Evolutionary conservation across 2,113 vertebrate genomes (phyloP).

Genomic region (Condylura cristata): DNA sequence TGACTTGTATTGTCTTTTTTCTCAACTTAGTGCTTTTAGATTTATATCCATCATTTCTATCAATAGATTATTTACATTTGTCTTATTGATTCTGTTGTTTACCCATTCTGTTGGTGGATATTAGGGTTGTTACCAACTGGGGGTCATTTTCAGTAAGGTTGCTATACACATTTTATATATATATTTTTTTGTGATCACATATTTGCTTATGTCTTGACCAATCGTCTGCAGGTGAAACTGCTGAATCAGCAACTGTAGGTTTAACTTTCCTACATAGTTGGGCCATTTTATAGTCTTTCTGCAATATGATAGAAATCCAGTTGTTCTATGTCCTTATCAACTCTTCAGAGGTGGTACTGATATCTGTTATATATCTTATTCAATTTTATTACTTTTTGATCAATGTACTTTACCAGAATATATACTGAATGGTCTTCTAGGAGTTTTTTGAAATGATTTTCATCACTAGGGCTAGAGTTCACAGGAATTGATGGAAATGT

Average conservation of each 20-base stretch:
- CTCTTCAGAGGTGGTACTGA: not conserved
- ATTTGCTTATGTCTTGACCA: not conserved
- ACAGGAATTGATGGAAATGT: not conserved
- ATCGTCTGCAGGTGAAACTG: not conserved
- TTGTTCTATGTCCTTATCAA: not conserved
- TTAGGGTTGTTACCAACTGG: not conserved
- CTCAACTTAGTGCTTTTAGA: not conserved
- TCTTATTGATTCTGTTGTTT: not conserved
- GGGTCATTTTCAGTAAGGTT: not conserved
- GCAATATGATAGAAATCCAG: not conserved
- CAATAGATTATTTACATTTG: not conserved
- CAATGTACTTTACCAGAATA: not conserved
- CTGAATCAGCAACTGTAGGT: not conserved
- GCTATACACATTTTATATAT: not conserved
- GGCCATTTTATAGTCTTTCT: not conserved
- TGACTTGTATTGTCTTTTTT: not conserved
- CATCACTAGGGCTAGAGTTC: not conserved
- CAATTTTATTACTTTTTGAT: not conserved
- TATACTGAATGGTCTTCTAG: not conserved
- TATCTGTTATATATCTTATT: not conserved
- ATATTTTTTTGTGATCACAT: not conserved
- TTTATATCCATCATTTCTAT: not conserved
- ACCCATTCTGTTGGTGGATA: not conserved
- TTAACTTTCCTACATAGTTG: not conserved
- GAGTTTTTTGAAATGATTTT: not conserved